These are phyloP conservation scores for Lordiphosa stackelbergi DNA, from an alignment of 1,140 invertebrate genomes.

Conservation along the genomic window DNA sequence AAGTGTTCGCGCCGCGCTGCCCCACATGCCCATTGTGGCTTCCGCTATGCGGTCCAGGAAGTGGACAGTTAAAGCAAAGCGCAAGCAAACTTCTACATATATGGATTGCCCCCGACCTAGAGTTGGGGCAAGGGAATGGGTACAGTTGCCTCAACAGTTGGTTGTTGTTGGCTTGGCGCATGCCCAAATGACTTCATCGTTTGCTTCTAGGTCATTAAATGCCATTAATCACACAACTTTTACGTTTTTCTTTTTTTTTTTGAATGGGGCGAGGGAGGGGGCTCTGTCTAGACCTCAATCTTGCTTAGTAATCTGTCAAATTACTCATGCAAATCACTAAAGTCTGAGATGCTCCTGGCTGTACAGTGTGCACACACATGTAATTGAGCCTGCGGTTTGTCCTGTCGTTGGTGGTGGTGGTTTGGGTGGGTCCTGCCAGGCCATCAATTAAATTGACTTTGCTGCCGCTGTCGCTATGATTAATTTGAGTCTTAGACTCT, in stretches of 20 bases:
- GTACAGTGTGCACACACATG: slow-evolving; percentile 46
- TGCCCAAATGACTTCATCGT: slow-evolving; percentile 3
- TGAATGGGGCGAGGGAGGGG: not conserved
- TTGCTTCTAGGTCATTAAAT: slow-evolving; percentile 43
- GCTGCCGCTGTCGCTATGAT: slow-evolving; percentile 41
- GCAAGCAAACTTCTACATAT: slow-evolving; percentile 33
- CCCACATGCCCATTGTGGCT: slow-evolving; percentile 40
- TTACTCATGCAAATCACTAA: slow-evolving; percentile 69
- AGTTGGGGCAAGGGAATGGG: not conserved
- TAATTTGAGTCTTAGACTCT: slow-evolving; percentile 68
- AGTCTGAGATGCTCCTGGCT: slow-evolving; percentile 12
- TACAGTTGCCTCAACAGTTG: slow-evolving; percentile 1
- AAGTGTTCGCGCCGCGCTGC: slow-evolving; percentile 44
- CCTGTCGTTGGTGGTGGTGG: too few species aligned
- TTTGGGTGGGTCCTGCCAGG: slow-evolving; percentile 19
- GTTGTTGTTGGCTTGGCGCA: slow-evolving; percentile 9
- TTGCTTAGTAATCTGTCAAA: slow-evolving; percentile 64
- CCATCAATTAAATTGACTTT: slow-evolving; percentile 74
- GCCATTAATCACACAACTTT: slow-evolving; percentile 47
- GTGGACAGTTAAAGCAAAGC: slow-evolving; percentile 69
- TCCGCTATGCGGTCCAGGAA: slow-evolving; percentile 72
- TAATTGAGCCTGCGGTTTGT: slow-evolving; percentile 57
- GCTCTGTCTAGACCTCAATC: slow-evolving; percentile 21
- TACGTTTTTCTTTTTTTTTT: slow-evolving; percentile 15
- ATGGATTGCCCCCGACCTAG: slow-evolving; percentile 1